phyloP scores from a whole-genome alignment of 2,113 vertebrate species.

The Engraulis encrasicolus region DNA sequence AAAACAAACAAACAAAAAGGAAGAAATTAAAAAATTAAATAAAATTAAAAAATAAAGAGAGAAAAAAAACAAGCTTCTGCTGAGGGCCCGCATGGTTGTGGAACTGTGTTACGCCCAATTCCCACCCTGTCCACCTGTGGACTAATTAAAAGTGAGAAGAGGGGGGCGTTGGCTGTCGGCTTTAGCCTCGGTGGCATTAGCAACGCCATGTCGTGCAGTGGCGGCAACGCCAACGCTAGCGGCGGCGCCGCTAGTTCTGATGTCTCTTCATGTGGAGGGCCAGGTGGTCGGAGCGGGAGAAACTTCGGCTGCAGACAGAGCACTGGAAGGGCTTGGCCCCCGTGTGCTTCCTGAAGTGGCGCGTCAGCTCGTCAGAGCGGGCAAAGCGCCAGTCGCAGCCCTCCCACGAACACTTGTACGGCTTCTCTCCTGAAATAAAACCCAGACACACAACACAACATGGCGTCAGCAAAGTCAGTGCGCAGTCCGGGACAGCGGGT shows the following conservation, averaged over 20 bases:
- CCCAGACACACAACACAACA: background rate
- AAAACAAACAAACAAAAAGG: no score
- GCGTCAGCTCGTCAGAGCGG: conserved; percentile 93
- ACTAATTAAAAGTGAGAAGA: background rate
- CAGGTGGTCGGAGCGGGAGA: conserved; percentile 97
- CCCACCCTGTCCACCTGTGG: conserved; percentile 7
- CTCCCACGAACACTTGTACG: conserved; percentile 96
- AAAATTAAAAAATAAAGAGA: no score
- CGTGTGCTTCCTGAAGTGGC: conserved; percentile 97
- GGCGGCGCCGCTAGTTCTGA: conserved; percentile 79
- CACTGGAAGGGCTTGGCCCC: conserved; percentile 98
- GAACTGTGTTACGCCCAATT: background rate
- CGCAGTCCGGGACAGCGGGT: background rate
- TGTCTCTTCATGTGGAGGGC: conserved; percentile 98
- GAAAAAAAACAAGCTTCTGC: background rate
- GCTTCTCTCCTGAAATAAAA: conserved; percentile 88
- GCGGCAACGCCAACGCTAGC: background rate
- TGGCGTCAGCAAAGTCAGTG: conserved; percentile 2
- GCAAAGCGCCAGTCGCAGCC: conserved; percentile 97
- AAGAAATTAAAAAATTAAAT: no score
- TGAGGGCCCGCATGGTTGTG: background rate
- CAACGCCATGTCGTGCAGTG: no score
- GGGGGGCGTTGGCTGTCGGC: no score
- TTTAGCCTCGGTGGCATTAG: no score
- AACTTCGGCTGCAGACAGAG: conserved; percentile 89